These are phyloP conservation scores for Mus spretus DNA, from an alignment of 2,797 vertebrate species.

Conservation along the genomic window DNA sequence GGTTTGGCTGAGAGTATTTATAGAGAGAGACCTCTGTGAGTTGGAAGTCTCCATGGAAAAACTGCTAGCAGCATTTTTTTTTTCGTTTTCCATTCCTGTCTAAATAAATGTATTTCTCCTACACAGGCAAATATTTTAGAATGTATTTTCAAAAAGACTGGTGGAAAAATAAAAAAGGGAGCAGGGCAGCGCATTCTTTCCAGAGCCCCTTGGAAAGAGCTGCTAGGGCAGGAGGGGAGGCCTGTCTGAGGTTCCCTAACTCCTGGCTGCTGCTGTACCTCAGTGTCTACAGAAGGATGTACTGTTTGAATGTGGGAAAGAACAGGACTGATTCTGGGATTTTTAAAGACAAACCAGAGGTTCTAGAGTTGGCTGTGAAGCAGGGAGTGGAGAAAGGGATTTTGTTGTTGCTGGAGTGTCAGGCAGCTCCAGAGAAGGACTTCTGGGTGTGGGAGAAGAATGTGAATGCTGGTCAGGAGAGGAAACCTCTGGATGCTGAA, in stretches of 20 bases:
- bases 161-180: slow-evolving; percentile 76
- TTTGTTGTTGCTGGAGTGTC: neutral
- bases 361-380: slow-evolving; percentile 35
- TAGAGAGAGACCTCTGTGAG: slow-evolving; percentile 84
- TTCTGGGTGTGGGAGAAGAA: slow-evolving; percentile 56
- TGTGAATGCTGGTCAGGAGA: slow-evolving; percentile 35
- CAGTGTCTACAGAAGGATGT: neutral
- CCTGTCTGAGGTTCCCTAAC: neutral
- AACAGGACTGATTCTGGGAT: neutral
- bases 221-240: neutral
- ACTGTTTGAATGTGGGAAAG: neutral
- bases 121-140: slow-evolving; percentile 83
- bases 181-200: slow-evolving; percentile 52
- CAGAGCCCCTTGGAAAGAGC: slow-evolving; percentile 47
- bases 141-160: slow-evolving; percentile 79
- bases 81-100: slow-evolving; percentile 71
- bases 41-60: slow-evolving; percentile 83
- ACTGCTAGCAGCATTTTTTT: slow-evolving; percentile 69
- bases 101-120: slow-evolving; percentile 84
- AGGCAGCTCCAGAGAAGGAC: slow-evolving; percentile 31
- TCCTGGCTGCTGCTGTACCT: neutral
- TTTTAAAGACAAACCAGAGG: slow-evolving; percentile 50
- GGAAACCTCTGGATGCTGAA: slow-evolving; percentile 53
- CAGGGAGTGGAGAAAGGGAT: neutral
- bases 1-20: slow-evolving; percentile 78